Evolutionary conservation across 2,888 invertebrate species (phyloP).

Genomic region (Drosophila histrio): DNA sequence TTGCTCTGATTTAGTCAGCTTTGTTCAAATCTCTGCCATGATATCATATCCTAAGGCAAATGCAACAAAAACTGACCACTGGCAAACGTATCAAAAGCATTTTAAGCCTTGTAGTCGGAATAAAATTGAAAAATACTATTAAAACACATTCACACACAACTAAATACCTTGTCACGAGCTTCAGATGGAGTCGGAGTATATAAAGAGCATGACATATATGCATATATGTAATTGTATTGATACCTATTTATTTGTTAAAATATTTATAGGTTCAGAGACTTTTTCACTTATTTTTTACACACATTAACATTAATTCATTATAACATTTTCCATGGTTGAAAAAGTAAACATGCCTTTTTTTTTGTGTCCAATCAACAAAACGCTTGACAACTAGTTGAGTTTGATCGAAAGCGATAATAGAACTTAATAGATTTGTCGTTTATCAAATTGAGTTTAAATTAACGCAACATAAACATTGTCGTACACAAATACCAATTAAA

Average conservation of each 20-base stretch:
- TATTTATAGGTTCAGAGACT: no score
- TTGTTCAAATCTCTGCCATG: conserved; percentile 26
- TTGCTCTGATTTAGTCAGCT: conserved; percentile 15
- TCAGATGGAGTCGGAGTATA: no score
- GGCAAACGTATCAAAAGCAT: conserved; percentile 4
- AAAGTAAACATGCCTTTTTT: background rate
- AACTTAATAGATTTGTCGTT: background rate
- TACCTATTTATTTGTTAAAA: no score
- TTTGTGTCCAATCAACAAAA: background rate
- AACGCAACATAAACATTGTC: conserved; percentile 13
- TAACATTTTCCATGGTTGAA: background rate
- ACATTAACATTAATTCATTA: background rate
- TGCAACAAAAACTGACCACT: conserved; percentile 18
- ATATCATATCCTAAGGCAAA: conserved; percentile 20
- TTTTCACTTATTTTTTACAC: no score
- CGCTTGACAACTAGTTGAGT: background rate
- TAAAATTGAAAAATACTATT: no score
- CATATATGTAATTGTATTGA: no score
- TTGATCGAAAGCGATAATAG: background rate
- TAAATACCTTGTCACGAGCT: no score
- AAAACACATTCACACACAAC: no score
- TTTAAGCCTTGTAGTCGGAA: background rate
- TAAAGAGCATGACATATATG: no score
- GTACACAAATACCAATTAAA: conserved; percentile 24
- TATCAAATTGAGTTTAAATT: conserved; percentile 12